These are phyloP conservation scores for Cyclargus thomasi DNA, from an alignment of 1,140 invertebrate species.

Conservation along the genomic window DNA sequence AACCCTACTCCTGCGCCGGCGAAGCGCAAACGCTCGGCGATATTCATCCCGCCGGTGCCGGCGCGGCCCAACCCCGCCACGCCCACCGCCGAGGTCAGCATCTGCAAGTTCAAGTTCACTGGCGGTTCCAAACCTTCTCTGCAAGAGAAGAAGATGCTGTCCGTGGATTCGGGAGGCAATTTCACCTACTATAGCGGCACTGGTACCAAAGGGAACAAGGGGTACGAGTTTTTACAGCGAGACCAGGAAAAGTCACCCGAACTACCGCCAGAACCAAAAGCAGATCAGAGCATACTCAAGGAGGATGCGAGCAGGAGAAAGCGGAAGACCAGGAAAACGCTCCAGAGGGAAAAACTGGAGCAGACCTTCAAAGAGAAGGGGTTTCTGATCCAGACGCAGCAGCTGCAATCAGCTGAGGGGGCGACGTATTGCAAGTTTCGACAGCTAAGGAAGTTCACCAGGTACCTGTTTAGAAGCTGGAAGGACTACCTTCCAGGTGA, in stretches of 20 bases:
- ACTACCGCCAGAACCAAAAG: constrained; percentile 55
- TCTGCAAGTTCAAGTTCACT: constrained; percentile 95
- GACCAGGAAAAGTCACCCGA: constrained; percentile 74
- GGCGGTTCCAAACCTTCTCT: constrained; percentile 88
- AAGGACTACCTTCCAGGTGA: constrained; percentile 93
- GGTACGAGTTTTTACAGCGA: constrained; percentile 85
- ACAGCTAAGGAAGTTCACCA: constrained; percentile 92
- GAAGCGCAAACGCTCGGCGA: constrained; percentile 86
- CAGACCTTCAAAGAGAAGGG: constrained; percentile 95
- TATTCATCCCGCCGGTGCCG: constrained; percentile 87
- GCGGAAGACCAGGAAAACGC: constrained; percentile 85
- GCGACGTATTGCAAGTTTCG: constrained; percentile 95
- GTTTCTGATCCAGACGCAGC: constrained; percentile 94
- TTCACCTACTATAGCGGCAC: constrained; percentile 89
- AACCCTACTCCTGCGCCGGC: constrained; percentile 68
- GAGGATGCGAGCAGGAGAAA: constrained; percentile 77
- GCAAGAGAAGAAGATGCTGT: constrained; percentile 93
- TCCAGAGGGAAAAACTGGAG: constrained; percentile 91
- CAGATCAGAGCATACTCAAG: constrained; percentile 39
- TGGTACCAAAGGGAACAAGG: constrained; percentile 84
- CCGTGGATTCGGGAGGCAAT: constrained; percentile 89
- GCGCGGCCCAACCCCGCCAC: constrained; percentile 81
- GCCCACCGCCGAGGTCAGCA: constrained; percentile 88
- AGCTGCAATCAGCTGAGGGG: constrained; percentile 92
- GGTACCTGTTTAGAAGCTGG: constrained; percentile 94